Conservation (phyloP, 2,113 vertebrate genomes). For the Ammodytes dubius region DNA sequence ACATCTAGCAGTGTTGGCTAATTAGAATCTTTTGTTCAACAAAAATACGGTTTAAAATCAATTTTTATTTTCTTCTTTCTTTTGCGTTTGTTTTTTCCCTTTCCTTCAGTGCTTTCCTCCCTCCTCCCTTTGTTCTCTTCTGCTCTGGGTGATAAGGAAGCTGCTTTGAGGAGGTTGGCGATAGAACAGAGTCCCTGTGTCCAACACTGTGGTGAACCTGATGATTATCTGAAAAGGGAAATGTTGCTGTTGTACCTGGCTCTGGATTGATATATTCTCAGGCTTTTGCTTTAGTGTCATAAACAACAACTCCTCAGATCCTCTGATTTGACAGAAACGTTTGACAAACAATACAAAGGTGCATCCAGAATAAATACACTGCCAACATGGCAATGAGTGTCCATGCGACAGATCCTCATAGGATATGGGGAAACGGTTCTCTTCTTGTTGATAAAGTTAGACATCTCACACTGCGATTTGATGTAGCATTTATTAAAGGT, state of each 20-base stretch:
- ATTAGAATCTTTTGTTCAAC: background rate
- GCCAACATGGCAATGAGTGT: background rate
- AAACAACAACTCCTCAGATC: background rate
- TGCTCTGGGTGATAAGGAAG: slow-evolving; percentile 35
- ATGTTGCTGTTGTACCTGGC: slow-evolving; percentile 19
- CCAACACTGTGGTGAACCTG: slow-evolving; percentile 24
- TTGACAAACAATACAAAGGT: background rate
- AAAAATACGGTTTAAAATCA: slow-evolving; percentile 13
- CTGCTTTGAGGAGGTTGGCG: slow-evolving; percentile 21
- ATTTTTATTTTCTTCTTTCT: background rate
- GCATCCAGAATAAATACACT: background rate
- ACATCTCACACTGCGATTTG: background rate
- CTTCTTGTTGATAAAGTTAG: background rate
- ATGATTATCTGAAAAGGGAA: slow-evolving; percentile 39
- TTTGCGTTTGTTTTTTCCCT: slow-evolving; percentile 2
- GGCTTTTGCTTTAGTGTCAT: background rate
- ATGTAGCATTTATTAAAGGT: background rate
- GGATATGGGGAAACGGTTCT: background rate
- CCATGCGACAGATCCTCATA: background rate
- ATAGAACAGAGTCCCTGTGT: slow-evolving; percentile 17
- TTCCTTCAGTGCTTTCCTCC: slow-evolving; percentile 8
- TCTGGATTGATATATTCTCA: slow-evolving; percentile 11
- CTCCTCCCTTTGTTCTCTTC: background rate
- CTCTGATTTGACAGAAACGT: slow-evolving; percentile 1
- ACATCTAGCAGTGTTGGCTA: background rate